Conservation (phyloP, 2,888 invertebrate genomes). For the Chesias legatella region DNA sequence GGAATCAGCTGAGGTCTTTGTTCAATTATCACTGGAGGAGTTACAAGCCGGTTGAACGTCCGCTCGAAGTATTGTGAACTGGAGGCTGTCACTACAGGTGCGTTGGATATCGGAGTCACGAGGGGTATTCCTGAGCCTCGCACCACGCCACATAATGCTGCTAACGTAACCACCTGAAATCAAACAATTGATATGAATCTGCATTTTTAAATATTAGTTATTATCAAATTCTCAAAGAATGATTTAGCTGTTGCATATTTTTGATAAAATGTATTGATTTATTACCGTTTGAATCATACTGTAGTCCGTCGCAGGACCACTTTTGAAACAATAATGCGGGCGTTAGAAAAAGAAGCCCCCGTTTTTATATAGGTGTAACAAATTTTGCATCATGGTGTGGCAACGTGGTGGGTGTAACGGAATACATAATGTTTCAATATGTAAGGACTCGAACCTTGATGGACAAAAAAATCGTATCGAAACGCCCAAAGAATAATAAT, state of each 20-base stretch:
- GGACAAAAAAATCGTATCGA: conserved; percentile 75
- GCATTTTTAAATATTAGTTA: too few species aligned
- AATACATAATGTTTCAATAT: conserved; percentile 76
- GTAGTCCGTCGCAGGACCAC: conserved; percentile 51
- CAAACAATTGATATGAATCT: conserved; percentile 14
- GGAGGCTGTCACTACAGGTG: conserved; percentile 82
- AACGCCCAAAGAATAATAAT: conserved; percentile 75
- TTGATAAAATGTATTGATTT: conserved; percentile 9
- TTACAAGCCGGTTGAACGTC: conserved; percentile 79
- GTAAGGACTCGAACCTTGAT: conserved; percentile 76
- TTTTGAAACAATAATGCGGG: conserved; percentile 69
- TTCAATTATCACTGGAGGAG: conserved; percentile 34
- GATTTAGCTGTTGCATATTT: too few species aligned
- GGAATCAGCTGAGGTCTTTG: conserved; percentile 19
- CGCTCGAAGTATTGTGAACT: conserved; percentile 85
- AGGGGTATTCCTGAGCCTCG: conserved; percentile 53
- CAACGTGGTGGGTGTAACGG: conserved; percentile 65
- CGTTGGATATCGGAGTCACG: conserved; percentile 36
- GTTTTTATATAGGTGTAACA: conserved; percentile 79
- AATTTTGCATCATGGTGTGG: conserved; percentile 77
- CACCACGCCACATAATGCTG: conserved; percentile 45
- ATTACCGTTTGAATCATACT: conserved; percentile 62
- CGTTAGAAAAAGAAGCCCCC: conserved; percentile 65
- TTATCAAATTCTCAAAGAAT: too few species aligned
- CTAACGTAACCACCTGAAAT: conserved; percentile 54